These are phyloP conservation scores for Xiphias gladius DNA, from an alignment of 2,113 vertebrate genomes.

Conservation along the genomic window DNA sequence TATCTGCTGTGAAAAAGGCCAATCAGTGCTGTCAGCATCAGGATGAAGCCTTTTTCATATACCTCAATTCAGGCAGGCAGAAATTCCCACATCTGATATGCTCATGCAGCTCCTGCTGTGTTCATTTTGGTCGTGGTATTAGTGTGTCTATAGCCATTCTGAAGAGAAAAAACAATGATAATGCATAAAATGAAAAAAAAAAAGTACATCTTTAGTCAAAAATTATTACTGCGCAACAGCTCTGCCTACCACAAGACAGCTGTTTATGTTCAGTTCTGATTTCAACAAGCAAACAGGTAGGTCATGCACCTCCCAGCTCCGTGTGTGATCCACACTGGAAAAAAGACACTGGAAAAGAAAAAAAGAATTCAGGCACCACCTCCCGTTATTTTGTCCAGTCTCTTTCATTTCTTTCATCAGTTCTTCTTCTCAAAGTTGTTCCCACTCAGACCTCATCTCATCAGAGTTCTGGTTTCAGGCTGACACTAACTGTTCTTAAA, in stretches of 20 bases:
- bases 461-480: constrained; percentile 15
- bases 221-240: constrained; percentile 11
- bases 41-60: not conserved
- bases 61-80: not conserved
- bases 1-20: not conserved
- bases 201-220: not conserved
- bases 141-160: constrained; percentile 28
- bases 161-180: constrained; percentile 38
- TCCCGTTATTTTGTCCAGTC: not conserved
- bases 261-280: not conserved
- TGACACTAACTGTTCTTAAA: constrained; percentile 47
- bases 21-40: not conserved
- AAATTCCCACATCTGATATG: not conserved
- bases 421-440: not conserved
- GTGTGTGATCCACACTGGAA: not conserved
- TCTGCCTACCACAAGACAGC: not conserved
- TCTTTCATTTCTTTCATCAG: not conserved
- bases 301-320: constrained; percentile 22
- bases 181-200: constrained; percentile 53
- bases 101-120: not conserved
- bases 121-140: constrained; percentile 14
- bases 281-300: constrained; percentile 59
- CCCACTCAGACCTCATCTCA: constrained; percentile 1
- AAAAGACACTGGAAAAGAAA: not conserved
- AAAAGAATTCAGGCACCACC: not conserved